Conservation (phyloP, 2,888 invertebrate genomes). For the Lasioglossum villosulum region DNA sequence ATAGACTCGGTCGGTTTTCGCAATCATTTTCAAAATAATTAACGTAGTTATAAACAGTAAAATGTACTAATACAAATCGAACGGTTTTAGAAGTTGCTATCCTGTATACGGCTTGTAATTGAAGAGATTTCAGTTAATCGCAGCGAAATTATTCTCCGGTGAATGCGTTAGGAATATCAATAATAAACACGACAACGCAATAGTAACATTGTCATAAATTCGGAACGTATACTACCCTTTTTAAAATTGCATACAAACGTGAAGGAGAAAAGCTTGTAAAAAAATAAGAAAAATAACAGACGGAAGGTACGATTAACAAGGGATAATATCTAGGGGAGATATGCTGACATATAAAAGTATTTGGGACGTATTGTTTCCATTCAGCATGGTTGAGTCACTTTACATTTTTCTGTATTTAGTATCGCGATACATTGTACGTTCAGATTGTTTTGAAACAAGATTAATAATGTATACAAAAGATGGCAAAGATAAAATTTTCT, state of each 20-base stretch:
- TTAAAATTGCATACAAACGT: background rate
- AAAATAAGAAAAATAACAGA: background rate
- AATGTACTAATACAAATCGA: background rate
- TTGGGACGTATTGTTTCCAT: too few relatives aligned
- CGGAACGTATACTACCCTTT: background rate
- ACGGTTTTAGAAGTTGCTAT: constrained; percentile 15
- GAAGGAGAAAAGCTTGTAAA: background rate
- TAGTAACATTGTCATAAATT: background rate
- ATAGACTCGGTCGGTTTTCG: constrained; percentile 32
- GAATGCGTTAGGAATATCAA: background rate
- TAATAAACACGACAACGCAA: background rate
- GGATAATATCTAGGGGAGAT: too few relatives aligned
- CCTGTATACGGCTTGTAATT: background rate
- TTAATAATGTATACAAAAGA: too few relatives aligned
- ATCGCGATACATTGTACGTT: too few relatives aligned
- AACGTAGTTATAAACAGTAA: constrained; percentile 3
- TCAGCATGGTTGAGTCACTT: too few relatives aligned
- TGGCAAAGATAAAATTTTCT: too few relatives aligned
- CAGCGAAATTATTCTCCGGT: background rate
- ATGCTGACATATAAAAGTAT: too few relatives aligned
- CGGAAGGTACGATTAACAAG: too few relatives aligned
- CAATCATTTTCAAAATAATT: constrained; percentile 51
- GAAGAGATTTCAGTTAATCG: too few relatives aligned
- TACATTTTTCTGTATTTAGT: too few relatives aligned
- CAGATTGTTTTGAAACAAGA: too few relatives aligned